Evolutionary conservation across 2,113 vertebrate species (phyloP), one percentile per base, ranked within the genome.

Genomic region (Nipponia nippon): DNA sequence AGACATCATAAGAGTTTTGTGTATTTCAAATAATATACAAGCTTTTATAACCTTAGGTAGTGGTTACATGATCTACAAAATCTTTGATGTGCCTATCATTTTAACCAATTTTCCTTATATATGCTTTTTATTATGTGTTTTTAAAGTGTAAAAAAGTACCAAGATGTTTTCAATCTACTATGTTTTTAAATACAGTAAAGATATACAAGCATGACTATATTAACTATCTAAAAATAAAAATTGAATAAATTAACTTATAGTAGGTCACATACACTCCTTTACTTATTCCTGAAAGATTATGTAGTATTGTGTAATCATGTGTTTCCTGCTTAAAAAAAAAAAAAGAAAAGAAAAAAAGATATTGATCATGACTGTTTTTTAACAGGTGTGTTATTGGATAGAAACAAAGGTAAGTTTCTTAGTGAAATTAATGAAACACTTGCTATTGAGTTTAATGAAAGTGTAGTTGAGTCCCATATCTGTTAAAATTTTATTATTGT

Each of bases 61-160:
- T 75, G 55, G 90, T 85, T 95, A 89, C 44, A 58, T 83, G 76
- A 47, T 83, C 79, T 93, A 80, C 82, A 95, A 90, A 93, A 91
- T 93, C 96, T 97, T 97, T 97, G 92, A 97, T 95, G 92, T 96
- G 29, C 36, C 61, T 75, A 92, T 89, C 20, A 96, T 96, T 96
- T 95, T 90, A 89, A 78, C 38, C 62, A 92, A 96, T 96, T 97
- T 96, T 97, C 89, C 4, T 46, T 89, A 80, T 62, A 49, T 40
- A 62, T 58, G 18, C 13, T 50, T 96, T 91, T 95, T 92, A 38
- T 93, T 82, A 71, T 53, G 38, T 94, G 38, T 34, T 83, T 85
- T 87, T 87, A 89, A 97, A 88, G 70, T 40, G 19, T 83, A 66
- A 95, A 91, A 83, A 93, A 67, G 50, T 9, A 36, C 36, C 7